Base-by-base conservation (phyloP, 1,140 invertebrate species). In the Oscheius sp. region DNA sequence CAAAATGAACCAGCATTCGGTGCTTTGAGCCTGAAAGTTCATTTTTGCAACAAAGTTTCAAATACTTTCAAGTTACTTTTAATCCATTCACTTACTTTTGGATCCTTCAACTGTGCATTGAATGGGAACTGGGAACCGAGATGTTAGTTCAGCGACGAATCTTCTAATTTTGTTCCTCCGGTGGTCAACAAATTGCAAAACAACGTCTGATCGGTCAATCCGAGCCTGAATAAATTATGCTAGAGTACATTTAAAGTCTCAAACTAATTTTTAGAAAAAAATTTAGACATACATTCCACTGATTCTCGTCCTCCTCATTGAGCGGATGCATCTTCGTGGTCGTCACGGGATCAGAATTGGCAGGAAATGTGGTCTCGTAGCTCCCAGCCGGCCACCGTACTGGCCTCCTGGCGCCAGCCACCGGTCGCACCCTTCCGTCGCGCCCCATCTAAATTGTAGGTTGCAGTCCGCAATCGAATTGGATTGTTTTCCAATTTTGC, bases 1-100 rank as follows among this genome's bases (percentile, higher is more conserved):
- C 90, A 86, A 95, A 95, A 85, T 93, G 91, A 42, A 95, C 87
- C 78, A 92, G 92, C 31, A 92, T 79, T 2, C 77, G 80, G 36
- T 75, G 79, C 67, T 77, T 82, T 1, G 68, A 62, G 7, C 70
- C 79, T 80, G 31, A 58, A 76, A 61, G 34, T 23, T 15, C 10
- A 3, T 68, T 78, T 18, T 26, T 66, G 45, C 59, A 66, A 26
- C 20, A 68, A 45, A 31, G 38, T 20, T 18, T 13, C 18, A 1
- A 31, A 10, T n/a, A n/a, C n/a, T n/a, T n/a, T n/a, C n/a, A n/a
- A n/a, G n/a, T n/a, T n/a, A n/a, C n/a, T n/a, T n/a, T n/a, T n/a
- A n/a, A n/a, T n/a, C n/a, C n/a, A n/a, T n/a, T n/a, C n/a, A 29
- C 71, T 67, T 20, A 79, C 78, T 64, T 77, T 76, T 79, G 20